These are phyloP conservation scores for Saccostrea glomerata DNA, from an alignment of 1,140 invertebrate species.

Conservation along the genomic window DNA sequence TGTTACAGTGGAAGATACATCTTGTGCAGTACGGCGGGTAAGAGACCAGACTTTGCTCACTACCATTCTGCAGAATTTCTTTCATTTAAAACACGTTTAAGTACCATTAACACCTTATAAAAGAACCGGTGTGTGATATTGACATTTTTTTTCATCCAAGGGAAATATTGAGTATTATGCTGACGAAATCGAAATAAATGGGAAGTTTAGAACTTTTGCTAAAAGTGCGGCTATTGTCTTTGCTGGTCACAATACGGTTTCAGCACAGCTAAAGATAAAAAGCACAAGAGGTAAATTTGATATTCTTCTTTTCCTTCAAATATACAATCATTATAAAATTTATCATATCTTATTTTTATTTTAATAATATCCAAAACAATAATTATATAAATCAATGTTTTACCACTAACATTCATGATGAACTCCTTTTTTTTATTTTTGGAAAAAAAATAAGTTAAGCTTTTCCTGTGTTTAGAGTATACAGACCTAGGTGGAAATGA, in stretches of 20 bases:
- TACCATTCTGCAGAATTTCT: no score
- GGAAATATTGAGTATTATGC: constrained; percentile 77
- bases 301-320: neutral
- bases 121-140: neutral
- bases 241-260: constrained; percentile 77
- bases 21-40: constrained; percentile 74
- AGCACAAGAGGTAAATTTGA: constrained; percentile 73
- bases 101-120: neutral
- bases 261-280: constrained; percentile 75
- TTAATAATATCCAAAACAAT: neutral
- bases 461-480: constrained; percentile 68
- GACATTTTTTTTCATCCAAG: constrained; percentile 52
- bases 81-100: neutral
- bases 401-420: neutral
- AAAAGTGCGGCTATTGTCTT: constrained; percentile 76
- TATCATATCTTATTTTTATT: neutral
- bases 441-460: neutral
- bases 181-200: constrained; percentile 76
- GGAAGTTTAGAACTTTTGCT: constrained; percentile 75
- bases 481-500: constrained; percentile 76
- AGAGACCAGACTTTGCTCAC: neutral
- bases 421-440: neutral
- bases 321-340: neutral
- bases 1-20: constrained; percentile 75
- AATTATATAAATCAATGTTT: neutral